Conservation (phyloP, 2,797 vertebrate species). For the Poecilia picta region DNA sequence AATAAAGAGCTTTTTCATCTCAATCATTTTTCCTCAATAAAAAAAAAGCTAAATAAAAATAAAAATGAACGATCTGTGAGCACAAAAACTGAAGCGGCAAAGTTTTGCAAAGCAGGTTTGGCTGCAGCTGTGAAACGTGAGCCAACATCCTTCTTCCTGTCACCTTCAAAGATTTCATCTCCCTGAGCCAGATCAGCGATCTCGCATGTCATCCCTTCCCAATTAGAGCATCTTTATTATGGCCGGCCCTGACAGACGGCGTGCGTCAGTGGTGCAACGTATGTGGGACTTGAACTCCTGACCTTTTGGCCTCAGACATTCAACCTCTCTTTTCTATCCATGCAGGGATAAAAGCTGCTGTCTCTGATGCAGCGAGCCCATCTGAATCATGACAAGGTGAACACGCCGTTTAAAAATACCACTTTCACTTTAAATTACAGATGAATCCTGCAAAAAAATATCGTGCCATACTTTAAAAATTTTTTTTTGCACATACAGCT, state of each 20-base stretch:
- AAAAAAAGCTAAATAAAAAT: neutral
- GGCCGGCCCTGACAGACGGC: constrained; percentile 74
- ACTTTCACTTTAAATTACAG: constrained; percentile 49
- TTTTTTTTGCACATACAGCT: constrained; percentile 27
- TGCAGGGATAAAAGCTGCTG: neutral
- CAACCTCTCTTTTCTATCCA: constrained; percentile 51
- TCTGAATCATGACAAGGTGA: constrained; percentile 29
- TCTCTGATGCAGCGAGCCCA: neutral
- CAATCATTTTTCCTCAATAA: neutral
- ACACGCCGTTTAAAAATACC: constrained; percentile 55
- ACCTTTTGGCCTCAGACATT: constrained; percentile 61
- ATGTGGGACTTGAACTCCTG: constrained; percentile 75
- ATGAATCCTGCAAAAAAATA: constrained; percentile 41
- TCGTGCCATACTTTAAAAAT: constrained; percentile 32
- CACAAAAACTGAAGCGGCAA: neutral
- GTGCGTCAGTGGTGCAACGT: constrained; percentile 70
- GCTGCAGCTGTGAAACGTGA: too few species aligned
- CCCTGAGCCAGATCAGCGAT: constrained; percentile 61
- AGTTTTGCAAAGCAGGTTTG: neutral
- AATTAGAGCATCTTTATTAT: constrained; percentile 78
- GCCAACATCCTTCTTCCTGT: constrained; percentile 41
- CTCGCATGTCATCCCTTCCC: constrained; percentile 76
- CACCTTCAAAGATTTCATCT: constrained; percentile 69
- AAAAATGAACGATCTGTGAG: neutral
- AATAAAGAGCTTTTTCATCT: neutral